A percentile compares a stretch with the other conserved stretches of the same genome.
Evolutionary conservation across 2,113 vertebrate species (phyloP).

Genomic region (Aleadryas rufinucha): DNA sequence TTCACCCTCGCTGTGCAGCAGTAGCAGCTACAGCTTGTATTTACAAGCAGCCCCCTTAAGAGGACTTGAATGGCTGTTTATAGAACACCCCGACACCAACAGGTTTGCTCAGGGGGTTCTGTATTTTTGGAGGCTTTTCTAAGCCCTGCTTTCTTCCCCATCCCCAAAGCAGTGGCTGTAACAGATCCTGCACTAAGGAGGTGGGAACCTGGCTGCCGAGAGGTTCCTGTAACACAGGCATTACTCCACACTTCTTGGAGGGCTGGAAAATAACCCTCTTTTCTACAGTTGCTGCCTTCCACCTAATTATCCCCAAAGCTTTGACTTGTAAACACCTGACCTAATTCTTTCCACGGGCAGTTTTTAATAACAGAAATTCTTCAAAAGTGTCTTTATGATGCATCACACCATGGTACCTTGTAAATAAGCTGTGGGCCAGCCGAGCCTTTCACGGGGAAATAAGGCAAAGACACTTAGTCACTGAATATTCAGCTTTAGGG

Average conservation of each 20-base stretch:
- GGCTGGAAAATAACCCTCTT: constrained; percentile 51
- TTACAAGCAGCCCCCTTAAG: constrained; percentile 39
- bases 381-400: constrained; percentile 69
- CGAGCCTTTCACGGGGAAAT: background rate
- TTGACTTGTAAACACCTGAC: constrained; percentile 69
- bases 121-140: constrained; percentile 13
- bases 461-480: constrained; percentile 46
- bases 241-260: constrained; percentile 33
- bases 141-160: constrained; percentile 12
- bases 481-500: background rate
- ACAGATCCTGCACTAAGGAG: constrained; percentile 15
- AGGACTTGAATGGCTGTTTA: background rate
- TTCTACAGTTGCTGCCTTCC: constrained; percentile 36
- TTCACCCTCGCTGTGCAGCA: background rate
- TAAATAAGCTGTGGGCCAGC: constrained; percentile 35
- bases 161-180: background rate
- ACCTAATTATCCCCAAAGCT: constrained; percentile 64
- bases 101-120: background rate
- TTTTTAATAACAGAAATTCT: constrained; percentile 67
- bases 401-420: constrained; percentile 50
- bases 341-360: constrained; percentile 69
- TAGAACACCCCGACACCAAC: background rate
- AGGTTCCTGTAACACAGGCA: background rate
- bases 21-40: background rate
- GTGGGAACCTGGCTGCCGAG: background rate